Conservation (phyloP, 2,888 invertebrate genomes). For the Flexamia atlantica region DNA sequence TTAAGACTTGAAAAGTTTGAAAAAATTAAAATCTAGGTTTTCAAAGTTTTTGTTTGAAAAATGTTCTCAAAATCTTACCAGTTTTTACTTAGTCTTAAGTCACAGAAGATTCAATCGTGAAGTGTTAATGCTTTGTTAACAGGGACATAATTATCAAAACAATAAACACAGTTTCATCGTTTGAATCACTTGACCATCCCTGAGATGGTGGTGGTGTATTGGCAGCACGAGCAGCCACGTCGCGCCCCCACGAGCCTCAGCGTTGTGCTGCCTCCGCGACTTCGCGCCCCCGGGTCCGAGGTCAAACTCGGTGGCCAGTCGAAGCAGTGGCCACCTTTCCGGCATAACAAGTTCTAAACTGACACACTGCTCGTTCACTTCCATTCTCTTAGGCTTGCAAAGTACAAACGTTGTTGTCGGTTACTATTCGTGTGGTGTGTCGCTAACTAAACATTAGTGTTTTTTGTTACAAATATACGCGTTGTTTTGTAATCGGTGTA, state of each 20-base stretch:
- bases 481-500: constrained; percentile 61
- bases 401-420: constrained; percentile 51
- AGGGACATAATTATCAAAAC: no score
- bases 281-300: constrained; percentile 12
- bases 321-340: constrained; percentile 47
- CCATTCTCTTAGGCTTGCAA: constrained; percentile 43
- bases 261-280: not conserved
- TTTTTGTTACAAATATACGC: constrained; percentile 58
- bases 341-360: constrained; percentile 51
- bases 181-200: no score
- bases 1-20: no score
- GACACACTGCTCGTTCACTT: constrained; percentile 47
- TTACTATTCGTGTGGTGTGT: constrained; percentile 55
- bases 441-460: constrained; percentile 33
- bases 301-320: constrained; percentile 58
- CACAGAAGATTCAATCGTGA: no score
- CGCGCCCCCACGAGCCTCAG: constrained; percentile 15
- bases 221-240: not conserved
- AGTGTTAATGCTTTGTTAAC: no score
- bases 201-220: no score
- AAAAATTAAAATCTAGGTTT: no score
- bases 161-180: no score
- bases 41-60: no score
- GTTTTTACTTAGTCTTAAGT: no score
- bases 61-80: no score